Evolutionary conservation across 1,140 invertebrate genomes (phyloP).

Genomic region (Wasmannia auropunctata): DNA sequence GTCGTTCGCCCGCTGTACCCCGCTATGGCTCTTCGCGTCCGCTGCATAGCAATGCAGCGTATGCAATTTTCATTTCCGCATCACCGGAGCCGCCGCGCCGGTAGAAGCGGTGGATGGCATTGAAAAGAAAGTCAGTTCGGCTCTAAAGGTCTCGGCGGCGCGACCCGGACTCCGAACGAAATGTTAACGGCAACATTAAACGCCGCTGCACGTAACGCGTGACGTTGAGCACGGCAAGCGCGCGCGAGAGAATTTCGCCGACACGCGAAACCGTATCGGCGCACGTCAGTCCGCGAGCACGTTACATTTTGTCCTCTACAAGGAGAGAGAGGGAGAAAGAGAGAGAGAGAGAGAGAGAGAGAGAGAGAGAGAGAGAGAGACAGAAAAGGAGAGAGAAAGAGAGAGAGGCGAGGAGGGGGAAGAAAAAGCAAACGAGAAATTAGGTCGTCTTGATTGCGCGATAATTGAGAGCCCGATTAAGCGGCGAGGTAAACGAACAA

Average conservation of each 20-base stretch:
- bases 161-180: conserved; percentile 45
- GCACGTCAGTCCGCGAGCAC: conserved; percentile 33
- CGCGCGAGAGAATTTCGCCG: conserved; percentile 46
- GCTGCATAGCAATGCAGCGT: conserved; percentile 23
- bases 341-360: neutral
- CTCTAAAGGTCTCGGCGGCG: conserved; percentile 53
- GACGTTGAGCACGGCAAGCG: conserved; percentile 30
- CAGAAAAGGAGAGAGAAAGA: neutral
- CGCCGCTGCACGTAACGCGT: conserved; percentile 53
- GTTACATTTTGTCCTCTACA: conserved; percentile 51
- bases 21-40: neutral
- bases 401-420: neutral
- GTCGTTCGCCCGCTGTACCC: neutral
- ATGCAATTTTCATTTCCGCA: conserved; percentile 54
- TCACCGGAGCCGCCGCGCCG: neutral
- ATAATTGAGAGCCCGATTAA: conserved; percentile 58
- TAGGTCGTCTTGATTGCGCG: conserved; percentile 58
- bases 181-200: conserved; percentile 58
- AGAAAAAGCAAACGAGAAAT: conserved; percentile 45
- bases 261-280: conserved; percentile 51
- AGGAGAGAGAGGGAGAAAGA: neutral
- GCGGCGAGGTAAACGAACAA: conserved; percentile 50
- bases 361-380: neutral
- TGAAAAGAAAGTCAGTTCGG: conserved; percentile 51
- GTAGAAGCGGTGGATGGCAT: conserved; percentile 39